A percentile compares a stretch with the other conserved stretches of the same genome.
phyloP scores from a whole-genome alignment of 2,113 vertebrate genomes.

The Daubentonia madagascariensis region DNA sequence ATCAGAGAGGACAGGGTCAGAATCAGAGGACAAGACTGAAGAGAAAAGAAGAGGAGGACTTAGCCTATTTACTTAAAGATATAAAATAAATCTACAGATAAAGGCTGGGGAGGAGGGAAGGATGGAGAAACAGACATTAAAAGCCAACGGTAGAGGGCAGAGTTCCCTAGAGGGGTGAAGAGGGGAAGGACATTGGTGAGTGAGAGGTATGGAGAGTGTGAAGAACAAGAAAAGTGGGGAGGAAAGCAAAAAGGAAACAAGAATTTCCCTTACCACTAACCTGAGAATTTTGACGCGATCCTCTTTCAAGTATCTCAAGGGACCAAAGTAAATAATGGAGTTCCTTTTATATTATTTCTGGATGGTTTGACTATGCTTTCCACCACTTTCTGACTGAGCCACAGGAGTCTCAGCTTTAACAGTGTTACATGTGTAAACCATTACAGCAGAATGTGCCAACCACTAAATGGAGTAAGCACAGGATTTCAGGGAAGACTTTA shows the following conservation, averaged over 20 bases:
- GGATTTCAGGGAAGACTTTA: not conserved
- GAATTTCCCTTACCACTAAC: not conserved
- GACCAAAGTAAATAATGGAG: not conserved
- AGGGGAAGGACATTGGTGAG: not conserved
- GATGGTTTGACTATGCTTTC: not conserved
- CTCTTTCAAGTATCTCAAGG: not conserved
- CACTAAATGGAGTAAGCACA: not conserved
- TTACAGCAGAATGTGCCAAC: not conserved
- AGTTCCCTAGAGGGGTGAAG: not conserved
- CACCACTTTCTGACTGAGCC: not conserved
- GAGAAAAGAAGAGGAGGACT: not conserved
- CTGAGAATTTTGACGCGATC: not conserved
- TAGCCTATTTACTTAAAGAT: not conserved
- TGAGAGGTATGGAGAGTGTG: not conserved
- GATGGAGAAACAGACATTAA: not conserved
- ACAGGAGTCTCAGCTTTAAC: not conserved
- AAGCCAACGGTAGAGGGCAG: not conserved
- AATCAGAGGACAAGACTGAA: not conserved
- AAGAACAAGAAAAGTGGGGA: not conserved
- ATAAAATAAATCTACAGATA: not conserved
- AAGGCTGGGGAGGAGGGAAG: not conserved
- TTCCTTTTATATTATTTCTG: not conserved
- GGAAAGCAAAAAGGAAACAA: not conserved
- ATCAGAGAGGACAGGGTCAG: not conserved
- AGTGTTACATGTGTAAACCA: not conserved